phyloP scores from a whole-genome alignment of 2,797 vertebrate species.

The Poeciliopsis gracilis region DNA sequence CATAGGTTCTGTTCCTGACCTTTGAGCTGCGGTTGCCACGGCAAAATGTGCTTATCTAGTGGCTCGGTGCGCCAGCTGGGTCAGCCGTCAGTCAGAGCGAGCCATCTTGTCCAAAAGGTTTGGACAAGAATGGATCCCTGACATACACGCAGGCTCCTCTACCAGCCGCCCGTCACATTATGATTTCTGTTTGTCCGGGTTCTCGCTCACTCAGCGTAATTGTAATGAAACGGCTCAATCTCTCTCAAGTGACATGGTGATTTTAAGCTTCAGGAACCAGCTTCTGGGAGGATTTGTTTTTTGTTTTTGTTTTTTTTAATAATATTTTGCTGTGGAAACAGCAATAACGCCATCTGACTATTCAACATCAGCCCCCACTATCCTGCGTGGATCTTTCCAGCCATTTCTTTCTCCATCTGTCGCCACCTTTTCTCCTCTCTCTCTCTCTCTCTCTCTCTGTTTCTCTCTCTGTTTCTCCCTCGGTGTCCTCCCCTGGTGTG shows the following conservation, averaged over 20 bases:
- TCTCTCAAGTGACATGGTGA: background rate
- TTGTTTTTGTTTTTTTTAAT: constrained; percentile 4
- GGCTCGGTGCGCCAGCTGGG: background rate
- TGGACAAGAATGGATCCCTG: background rate
- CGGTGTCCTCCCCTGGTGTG: constrained; percentile 53
- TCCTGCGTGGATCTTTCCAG: constrained; percentile 41
- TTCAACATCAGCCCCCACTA: constrained; percentile 36
- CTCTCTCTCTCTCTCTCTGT: background rate
- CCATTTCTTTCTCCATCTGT: constrained; percentile 11
- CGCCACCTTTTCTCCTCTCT: background rate
- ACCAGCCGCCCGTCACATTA: background rate
- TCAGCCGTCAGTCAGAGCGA: constrained; percentile 3
- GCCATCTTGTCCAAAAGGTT: background rate
- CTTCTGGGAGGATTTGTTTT: background rate
- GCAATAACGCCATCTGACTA: constrained; percentile 42
- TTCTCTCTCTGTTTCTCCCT: background rate
- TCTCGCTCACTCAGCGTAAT: background rate
- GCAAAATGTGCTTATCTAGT: constrained; percentile 1
- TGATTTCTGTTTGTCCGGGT: background rate
- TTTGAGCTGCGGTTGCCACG: background rate
- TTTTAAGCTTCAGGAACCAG: background rate
- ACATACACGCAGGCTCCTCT: background rate
- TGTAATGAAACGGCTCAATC: background rate
- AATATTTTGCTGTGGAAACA: constrained; percentile 15
- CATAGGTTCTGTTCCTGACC: background rate